These are phyloP conservation scores for Protophormia terraenovae DNA, from an alignment of 2,888 invertebrate species.

Conservation along the genomic window DNA sequence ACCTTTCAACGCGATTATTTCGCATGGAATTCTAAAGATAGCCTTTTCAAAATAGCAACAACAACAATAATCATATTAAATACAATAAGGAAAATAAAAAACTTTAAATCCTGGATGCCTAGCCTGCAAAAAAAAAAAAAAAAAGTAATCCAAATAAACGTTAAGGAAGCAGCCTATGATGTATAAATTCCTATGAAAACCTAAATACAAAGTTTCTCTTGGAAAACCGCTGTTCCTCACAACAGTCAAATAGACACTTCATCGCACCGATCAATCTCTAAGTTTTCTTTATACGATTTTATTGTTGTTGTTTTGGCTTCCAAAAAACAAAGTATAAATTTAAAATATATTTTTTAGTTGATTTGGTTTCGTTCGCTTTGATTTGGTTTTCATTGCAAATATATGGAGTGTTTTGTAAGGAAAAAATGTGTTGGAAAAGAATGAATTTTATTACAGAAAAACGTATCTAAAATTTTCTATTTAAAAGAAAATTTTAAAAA, in stretches of 20 bases:
- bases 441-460: slow-evolving; percentile 5
- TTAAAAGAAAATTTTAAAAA: too few species aligned
- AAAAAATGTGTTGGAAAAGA: neutral
- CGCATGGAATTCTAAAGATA: slow-evolving; percentile 58
- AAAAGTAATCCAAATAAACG: too few species aligned
- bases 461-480: too few species aligned
- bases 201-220: slow-evolving; percentile 61
- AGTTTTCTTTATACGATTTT: slow-evolving; percentile 32
- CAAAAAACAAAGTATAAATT: slow-evolving; percentile 46
- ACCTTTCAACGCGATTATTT: slow-evolving; percentile 68
- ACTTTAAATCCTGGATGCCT: slow-evolving; percentile 51
- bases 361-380: slow-evolving; percentile 13
- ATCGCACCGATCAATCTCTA: slow-evolving; percentile 68
- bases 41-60: slow-evolving; percentile 50
- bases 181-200: slow-evolving; percentile 63
- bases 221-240: slow-evolving; percentile 62
- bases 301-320: slow-evolving; percentile 17
- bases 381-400: slow-evolving; percentile 54
- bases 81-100: slow-evolving; percentile 49
- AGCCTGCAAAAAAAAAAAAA: too few species aligned
- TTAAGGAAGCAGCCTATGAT: slow-evolving; percentile 13
- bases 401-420: slow-evolving; percentile 39
- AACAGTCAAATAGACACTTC: slow-evolving; percentile 69
- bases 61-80: slow-evolving; percentile 17
- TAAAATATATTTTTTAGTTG: slow-evolving; percentile 17